These are phyloP conservation scores for Drosophila funebris DNA, from an alignment of 1,140 invertebrate species.

Conservation along the genomic window DNA sequence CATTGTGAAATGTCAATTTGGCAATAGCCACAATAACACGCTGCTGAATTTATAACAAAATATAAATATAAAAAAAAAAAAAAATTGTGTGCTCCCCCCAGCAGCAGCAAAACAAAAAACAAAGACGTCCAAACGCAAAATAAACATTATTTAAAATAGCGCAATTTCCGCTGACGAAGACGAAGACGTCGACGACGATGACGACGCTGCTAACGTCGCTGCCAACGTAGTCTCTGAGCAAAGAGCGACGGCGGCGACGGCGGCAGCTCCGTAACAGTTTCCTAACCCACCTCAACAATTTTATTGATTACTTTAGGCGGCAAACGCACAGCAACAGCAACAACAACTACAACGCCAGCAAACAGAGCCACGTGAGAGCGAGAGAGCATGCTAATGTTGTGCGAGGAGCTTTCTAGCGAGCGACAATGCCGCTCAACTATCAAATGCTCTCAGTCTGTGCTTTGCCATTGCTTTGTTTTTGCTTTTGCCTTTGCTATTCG, in stretches of 20 bases:
- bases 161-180: conserved; percentile 78
- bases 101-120: conserved; percentile 44
- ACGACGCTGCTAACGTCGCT: conserved; percentile 28
- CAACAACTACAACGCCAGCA: conserved; percentile 24
- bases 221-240: conserved; percentile 39
- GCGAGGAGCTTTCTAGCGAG: conserved; percentile 48
- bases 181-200: conserved; percentile 31
- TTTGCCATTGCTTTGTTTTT: conserved; percentile 39
- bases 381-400: conserved; percentile 27
- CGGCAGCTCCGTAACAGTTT: conserved; percentile 82
- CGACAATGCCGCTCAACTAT: conserved; percentile 58
- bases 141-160: conserved; percentile 83
- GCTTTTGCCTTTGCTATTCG: conserved; percentile 25
- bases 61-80: conserved; percentile 18
- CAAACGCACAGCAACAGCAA: conserved; percentile 52
- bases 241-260: conserved; percentile 27
- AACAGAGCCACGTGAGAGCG: conserved; percentile 34
- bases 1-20: conserved; percentile 79
- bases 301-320: conserved; percentile 83
- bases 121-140: conserved; percentile 70
- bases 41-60: conserved; percentile 60
- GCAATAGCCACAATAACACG: conserved; percentile 52
- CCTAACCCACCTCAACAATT: conserved; percentile 84
- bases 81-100: conserved; percentile 26
- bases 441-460: conserved; percentile 56